These are phyloP conservation scores for Sarcophaga carnaria DNA, from an alignment of 2,888 invertebrate species.

Conservation along the genomic window DNA sequence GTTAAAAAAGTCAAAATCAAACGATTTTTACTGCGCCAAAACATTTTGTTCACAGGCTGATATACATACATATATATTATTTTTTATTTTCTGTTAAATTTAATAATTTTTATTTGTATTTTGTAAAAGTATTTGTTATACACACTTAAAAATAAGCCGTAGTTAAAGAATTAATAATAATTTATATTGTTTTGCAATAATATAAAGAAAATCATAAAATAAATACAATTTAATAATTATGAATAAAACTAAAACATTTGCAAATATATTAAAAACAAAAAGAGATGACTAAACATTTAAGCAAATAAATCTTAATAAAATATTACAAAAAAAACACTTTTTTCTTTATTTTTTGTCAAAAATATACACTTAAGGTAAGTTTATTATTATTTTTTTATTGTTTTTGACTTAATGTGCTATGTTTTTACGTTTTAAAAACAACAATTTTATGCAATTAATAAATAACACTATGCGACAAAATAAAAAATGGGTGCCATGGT, in stretches of 20 bases:
- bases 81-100: constrained; percentile 4
- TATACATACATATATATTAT: background rate
- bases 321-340: background rate
- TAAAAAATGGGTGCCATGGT: too few species aligned
- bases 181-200: constrained; percentile 67
- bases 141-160: constrained; percentile 53
- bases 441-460: too few species aligned
- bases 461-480: too few species aligned
- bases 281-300: constrained; percentile 59
- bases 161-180: constrained; percentile 65
- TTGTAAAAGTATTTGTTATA: constrained; percentile 62
- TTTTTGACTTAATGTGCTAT: too few species aligned
- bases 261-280: constrained; percentile 52
- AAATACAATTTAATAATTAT: constrained; percentile 61
- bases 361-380: background rate
- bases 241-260: constrained; percentile 59
- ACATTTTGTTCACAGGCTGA: too few species aligned
- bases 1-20: too few species aligned
- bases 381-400: too few species aligned
- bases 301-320: constrained; percentile 59
- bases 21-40: too few species aligned
- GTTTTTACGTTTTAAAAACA: too few species aligned
- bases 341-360: background rate
- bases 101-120: constrained; percentile 26
- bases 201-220: constrained; percentile 52